Evolutionary conservation across 2,113 vertebrate species (phyloP).

Genomic region (Acrocephalus arundinaceus): DNA sequence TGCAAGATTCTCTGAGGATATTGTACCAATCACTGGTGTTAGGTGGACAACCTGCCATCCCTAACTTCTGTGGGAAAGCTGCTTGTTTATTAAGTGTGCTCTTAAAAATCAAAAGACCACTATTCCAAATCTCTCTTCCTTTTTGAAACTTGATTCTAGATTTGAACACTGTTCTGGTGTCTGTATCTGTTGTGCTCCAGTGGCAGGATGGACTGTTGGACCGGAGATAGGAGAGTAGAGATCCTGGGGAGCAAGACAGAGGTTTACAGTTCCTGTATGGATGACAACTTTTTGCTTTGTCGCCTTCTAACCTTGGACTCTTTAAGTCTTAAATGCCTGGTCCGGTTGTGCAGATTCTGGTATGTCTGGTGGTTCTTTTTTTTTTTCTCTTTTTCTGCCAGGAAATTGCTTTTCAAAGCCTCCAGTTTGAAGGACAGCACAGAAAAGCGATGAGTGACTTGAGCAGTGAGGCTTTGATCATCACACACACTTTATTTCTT

Average conservation of each 20-base stretch:
- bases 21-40: background rate
- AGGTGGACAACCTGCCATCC: background rate
- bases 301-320: slow-evolving; percentile 13
- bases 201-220: background rate
- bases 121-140: background rate
- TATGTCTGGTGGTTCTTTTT: background rate
- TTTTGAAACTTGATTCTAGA: background rate
- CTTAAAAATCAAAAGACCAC: slow-evolving; percentile 13
- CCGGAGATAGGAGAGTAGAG: background rate
- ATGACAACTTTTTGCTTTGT: slow-evolving; percentile 9
- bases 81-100: background rate
- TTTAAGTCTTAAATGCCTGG: slow-evolving; percentile 30
- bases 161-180: background rate
- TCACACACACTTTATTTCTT: background rate
- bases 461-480: slow-evolving; percentile 37
- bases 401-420: slow-evolving; percentile 25
- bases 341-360: slow-evolving; percentile 1
- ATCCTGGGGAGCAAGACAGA: slow-evolving; percentile 52
- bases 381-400: background rate
- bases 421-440: slow-evolving; percentile 13
- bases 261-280: background rate
- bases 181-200: background rate
- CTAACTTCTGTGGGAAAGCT: background rate
- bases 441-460: background rate
- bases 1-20: background rate